phyloP scores from a whole-genome alignment of 2,797 vertebrate species.

The Acanthurus tractus region DNA sequence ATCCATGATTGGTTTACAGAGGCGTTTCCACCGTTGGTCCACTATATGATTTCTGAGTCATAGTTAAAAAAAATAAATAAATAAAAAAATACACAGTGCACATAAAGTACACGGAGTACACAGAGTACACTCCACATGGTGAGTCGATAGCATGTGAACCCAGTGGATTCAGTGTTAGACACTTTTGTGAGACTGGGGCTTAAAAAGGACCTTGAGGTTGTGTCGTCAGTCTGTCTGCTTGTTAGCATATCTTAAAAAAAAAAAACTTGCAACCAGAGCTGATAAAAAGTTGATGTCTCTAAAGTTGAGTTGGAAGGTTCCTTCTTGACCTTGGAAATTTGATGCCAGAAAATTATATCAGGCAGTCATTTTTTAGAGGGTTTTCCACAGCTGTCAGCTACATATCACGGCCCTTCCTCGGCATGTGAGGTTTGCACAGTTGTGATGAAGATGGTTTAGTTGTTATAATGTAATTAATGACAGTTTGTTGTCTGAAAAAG shows the following conservation, averaged over 20 bases:
- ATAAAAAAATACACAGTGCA: conserved; percentile 2
- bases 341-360: not conserved
- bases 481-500: too few relatives aligned
- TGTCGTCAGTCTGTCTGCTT: not conserved
- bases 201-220: not conserved
- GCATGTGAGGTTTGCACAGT: not conserved
- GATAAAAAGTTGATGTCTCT: not conserved
- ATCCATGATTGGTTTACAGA: conserved; percentile 45
- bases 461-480: not conserved
- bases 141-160: conserved; percentile 12
- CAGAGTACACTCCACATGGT: not conserved
- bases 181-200: not conserved
- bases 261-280: not conserved
- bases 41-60: conserved; percentile 24
- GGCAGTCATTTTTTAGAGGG: not conserved
- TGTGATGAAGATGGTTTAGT: not conserved
- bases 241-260: not conserved
- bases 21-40: conserved; percentile 23
- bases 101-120: not conserved
- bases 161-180: conserved; percentile 10
- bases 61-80: not conserved
- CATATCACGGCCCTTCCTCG: not conserved
- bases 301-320: not conserved
- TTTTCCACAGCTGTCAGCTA: not conserved
- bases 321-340: not conserved